phyloP scores from a whole-genome alignment of 2,113 vertebrate species.

The Casuarius casuarius region DNA sequence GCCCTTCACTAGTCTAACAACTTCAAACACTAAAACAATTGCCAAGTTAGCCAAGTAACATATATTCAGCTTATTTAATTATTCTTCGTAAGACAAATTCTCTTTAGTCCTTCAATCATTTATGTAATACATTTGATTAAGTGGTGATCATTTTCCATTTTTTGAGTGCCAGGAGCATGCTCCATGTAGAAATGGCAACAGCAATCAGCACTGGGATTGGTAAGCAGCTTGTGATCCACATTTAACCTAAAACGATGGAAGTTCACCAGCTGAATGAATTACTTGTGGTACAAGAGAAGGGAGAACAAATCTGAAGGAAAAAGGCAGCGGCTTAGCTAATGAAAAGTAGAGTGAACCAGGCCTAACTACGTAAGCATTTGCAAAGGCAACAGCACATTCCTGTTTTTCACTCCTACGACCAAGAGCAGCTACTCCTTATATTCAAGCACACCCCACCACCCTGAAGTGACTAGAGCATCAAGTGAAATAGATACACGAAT shows the following conservation, averaged over 20 bases:
- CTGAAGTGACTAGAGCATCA: not conserved
- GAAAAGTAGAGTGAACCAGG: not conserved
- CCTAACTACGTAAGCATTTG: not conserved
- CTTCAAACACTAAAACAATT: not conserved
- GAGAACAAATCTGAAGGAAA: slow-evolving; percentile 17
- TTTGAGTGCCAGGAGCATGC: not conserved
- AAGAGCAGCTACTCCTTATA: not conserved
- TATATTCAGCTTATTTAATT: not conserved
- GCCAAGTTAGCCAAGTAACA: not conserved
- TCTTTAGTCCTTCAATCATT: not conserved
- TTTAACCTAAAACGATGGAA: not conserved
- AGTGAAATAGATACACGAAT: not conserved
- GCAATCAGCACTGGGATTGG: not conserved
- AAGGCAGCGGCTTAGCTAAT: not conserved
- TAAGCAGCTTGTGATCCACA: not conserved
- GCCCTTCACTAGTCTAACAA: not conserved
- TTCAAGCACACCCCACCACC: not conserved
- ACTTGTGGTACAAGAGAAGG: not conserved
- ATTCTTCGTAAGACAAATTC: not conserved
- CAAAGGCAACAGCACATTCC: not conserved
- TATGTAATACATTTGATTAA: not conserved
- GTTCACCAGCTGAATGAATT: not conserved
- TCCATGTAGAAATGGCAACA: not conserved
- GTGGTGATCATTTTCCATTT: not conserved
- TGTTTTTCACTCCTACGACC: not conserved